Conservation (phyloP, 2,888 invertebrate genomes). For the Megastigmus dorsalis region DNA sequence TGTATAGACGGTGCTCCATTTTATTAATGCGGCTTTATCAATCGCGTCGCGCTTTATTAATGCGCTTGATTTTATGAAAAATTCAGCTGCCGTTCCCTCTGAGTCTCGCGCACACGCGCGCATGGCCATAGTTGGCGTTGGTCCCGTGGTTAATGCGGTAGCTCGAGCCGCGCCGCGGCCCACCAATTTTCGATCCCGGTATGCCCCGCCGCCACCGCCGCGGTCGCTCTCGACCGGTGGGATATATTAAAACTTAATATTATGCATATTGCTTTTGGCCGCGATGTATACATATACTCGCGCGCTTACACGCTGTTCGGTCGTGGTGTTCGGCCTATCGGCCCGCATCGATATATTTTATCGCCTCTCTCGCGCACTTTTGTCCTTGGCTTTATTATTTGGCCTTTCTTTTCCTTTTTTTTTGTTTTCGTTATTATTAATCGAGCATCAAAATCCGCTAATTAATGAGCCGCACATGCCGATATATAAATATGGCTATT, state of each 20-base stretch:
- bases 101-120: background rate
- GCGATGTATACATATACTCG: too few species aligned
- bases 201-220: too few species aligned
- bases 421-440: too few species aligned
- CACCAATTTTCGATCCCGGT: too few species aligned
- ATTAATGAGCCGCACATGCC: background rate
- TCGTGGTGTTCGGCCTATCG: background rate
- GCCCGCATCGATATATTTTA: conserved; percentile 7
- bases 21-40: too few species aligned
- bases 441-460: conserved; percentile 14
- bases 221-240: background rate
- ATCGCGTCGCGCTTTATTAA: too few species aligned
- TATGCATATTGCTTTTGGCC: conserved; percentile 48
- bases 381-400: background rate
- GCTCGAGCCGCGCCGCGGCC: too few species aligned
- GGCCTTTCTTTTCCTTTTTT: background rate
- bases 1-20: too few species aligned
- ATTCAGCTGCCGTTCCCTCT: too few species aligned
- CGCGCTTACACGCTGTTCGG: background rate
- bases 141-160: background rate
- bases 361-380: background rate
- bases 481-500: too few species aligned
- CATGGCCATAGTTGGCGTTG: background rate
- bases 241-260: conserved; percentile 31
- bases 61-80: conserved; percentile 19